Conservation (phyloP, 2,888 invertebrate species). For the Caenorhabditis sp. region DNA sequence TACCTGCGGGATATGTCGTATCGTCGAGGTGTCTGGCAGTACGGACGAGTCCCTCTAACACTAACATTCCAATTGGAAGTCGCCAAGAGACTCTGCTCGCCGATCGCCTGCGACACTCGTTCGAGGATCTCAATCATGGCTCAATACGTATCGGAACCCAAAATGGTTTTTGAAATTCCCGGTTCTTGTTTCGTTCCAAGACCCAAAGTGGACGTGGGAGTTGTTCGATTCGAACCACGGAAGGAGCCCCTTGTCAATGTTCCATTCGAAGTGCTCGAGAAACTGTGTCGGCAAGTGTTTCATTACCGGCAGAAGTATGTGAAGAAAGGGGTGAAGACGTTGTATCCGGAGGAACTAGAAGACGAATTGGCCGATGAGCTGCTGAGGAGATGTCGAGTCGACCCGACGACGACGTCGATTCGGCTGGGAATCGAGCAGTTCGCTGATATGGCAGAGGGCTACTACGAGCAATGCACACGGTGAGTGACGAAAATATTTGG, state of each 20-base stretch:
- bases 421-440: slow-evolving; percentile 80
- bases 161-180: slow-evolving; percentile 91
- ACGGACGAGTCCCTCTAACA: slow-evolving; percentile 92
- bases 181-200: slow-evolving; percentile 94
- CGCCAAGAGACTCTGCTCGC: slow-evolving; percentile 93
- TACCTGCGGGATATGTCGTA: slow-evolving; percentile 91
- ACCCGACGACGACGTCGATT: slow-evolving; percentile 71
- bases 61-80: slow-evolving; percentile 91
- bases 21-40: slow-evolving; percentile 88
- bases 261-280: slow-evolving; percentile 91
- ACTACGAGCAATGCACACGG: slow-evolving; percentile 79
- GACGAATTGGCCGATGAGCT: slow-evolving; percentile 77
- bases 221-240: slow-evolving; percentile 92
- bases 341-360: slow-evolving; percentile 79
- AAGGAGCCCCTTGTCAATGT: slow-evolving; percentile 88
- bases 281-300: slow-evolving; percentile 92
- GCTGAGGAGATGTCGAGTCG: slow-evolving; percentile 66
- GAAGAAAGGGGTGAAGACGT: slow-evolving; percentile 81
- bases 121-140: slow-evolving; percentile 95
- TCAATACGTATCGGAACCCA: slow-evolving; percentile 92
- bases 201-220: slow-evolving; percentile 97
- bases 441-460: slow-evolving; percentile 77
- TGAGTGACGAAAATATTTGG: slow-evolving; percentile 14
- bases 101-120: slow-evolving; percentile 87
- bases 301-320: slow-evolving; percentile 91